Conservation (phyloP, 1,140 invertebrate genomes). For the Diorhabda carinulata region DNA sequence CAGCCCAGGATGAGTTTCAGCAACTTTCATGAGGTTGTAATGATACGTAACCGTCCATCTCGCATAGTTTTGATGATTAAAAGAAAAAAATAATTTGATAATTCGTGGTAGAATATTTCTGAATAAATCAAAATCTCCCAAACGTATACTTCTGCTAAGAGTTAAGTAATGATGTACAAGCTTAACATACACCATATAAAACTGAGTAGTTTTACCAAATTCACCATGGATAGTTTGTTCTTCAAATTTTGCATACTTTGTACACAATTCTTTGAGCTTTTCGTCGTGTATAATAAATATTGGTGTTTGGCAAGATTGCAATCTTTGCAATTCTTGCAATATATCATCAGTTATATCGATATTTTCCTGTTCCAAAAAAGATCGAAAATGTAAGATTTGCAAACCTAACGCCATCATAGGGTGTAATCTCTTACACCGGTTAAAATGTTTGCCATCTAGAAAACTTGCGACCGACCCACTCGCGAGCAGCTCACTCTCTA, state of each 20-base stretch:
- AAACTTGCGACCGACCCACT: constrained; percentile 20
- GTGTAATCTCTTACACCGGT: too few species aligned
- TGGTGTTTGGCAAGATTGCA: too few species aligned
- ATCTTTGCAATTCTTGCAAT: too few species aligned
- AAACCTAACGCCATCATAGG: background rate
- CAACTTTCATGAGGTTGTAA: constrained; percentile 29
- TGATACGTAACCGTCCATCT: constrained; percentile 27
- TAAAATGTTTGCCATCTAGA: too few species aligned
- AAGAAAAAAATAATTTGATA: constrained; percentile 30
- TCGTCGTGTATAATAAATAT: too few species aligned
- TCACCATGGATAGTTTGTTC: constrained; percentile 31
- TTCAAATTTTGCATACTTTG: constrained; percentile 33
- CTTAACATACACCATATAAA: constrained; percentile 40
- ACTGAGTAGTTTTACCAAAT: constrained; percentile 43
- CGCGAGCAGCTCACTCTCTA: background rate
- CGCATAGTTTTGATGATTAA: constrained; percentile 32
- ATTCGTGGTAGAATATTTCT: constrained; percentile 25
- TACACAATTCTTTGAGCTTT: constrained; percentile 9
- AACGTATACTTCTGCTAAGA: constrained; percentile 36
- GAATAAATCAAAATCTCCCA: constrained; percentile 35
- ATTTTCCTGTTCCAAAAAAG: too few species aligned
- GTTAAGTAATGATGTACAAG: constrained; percentile 36
- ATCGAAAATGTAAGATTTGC: constrained; percentile 11
- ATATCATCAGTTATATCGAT: too few species aligned
- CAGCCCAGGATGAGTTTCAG: constrained; percentile 36